Conservation (phyloP, 2,113 vertebrate genomes). For the Halcyon senegalensis region DNA sequence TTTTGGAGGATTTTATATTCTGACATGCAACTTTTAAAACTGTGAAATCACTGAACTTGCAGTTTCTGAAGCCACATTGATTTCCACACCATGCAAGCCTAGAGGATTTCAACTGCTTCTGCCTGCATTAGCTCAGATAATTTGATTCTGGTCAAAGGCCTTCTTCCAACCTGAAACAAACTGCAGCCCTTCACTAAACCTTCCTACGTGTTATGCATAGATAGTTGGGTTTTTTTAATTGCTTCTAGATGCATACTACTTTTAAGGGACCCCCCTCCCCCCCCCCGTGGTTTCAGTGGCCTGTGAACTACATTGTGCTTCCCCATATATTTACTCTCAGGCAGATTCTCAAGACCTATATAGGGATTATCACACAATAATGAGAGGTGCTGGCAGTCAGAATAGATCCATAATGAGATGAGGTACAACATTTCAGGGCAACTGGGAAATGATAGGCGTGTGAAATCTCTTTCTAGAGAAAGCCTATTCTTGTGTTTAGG, state of each 20-base stretch:
- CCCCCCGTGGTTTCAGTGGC: neutral
- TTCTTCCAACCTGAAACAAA: neutral
- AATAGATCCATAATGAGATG: neutral
- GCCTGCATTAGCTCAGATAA: neutral
- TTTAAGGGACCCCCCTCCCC: neutral
- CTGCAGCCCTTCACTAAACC: neutral
- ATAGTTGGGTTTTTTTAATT: slow-evolving; percentile 34
- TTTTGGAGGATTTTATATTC: neutral
- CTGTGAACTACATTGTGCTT: neutral
- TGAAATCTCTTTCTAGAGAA: neutral
- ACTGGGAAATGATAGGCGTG: neutral
- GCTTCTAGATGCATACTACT: neutral
- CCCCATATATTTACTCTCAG: neutral
- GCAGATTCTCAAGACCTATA: neutral
- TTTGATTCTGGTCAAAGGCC: neutral
- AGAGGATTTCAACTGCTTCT: neutral
- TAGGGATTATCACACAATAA: neutral
- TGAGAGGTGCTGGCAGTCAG: neutral
- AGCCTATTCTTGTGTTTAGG: neutral
- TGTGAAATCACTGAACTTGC: neutral
- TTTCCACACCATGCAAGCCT: neutral
- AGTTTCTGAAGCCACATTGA: neutral
- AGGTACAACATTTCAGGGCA: neutral
- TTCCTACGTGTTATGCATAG: neutral
- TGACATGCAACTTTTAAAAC: neutral